Percentiles rank a stretch among this genome's conserved stretches.
Conservation (phyloP, 2,113 vertebrate genomes). For the Uropsilus gracilis region DNA sequence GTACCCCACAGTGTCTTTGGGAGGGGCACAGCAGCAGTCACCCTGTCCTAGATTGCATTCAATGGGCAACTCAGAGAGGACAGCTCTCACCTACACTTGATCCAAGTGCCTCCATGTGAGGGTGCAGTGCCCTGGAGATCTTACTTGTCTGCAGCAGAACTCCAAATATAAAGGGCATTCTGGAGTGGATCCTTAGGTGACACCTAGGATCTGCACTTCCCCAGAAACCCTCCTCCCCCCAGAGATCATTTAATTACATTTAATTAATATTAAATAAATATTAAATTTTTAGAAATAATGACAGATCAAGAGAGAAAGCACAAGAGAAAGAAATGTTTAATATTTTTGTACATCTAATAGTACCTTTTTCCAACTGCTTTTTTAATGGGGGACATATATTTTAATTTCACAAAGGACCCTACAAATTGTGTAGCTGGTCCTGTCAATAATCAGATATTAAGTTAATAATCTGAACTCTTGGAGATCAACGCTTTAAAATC, state of each 20-base stretch:
- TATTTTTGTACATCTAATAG: background rate
- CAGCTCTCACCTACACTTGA: background rate
- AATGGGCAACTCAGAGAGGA: fast-evolving
- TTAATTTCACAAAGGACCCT: background rate
- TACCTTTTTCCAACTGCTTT: background rate
- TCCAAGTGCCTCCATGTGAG: background rate
- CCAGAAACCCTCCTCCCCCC: background rate
- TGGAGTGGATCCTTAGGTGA: background rate
- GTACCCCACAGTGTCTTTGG: background rate
- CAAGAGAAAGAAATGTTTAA: background rate
- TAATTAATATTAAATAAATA: background rate
- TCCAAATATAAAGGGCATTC: too few relatives aligned
- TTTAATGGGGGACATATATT: background rate
- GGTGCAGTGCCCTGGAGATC: background rate
- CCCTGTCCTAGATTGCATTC: too few relatives aligned
- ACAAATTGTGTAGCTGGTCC: background rate
- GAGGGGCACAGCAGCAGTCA: background rate
- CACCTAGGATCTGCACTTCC: background rate
- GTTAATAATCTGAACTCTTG: background rate
- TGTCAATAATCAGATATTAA: background rate
- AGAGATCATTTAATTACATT: background rate
- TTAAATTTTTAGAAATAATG: background rate
- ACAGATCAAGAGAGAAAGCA: conserved; percentile 4
- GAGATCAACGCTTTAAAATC: background rate
- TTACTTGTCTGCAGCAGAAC: background rate